Base-by-base conservation (phyloP, 2,797 vertebrate genomes). In the Bradypodion pumilum region DNA sequence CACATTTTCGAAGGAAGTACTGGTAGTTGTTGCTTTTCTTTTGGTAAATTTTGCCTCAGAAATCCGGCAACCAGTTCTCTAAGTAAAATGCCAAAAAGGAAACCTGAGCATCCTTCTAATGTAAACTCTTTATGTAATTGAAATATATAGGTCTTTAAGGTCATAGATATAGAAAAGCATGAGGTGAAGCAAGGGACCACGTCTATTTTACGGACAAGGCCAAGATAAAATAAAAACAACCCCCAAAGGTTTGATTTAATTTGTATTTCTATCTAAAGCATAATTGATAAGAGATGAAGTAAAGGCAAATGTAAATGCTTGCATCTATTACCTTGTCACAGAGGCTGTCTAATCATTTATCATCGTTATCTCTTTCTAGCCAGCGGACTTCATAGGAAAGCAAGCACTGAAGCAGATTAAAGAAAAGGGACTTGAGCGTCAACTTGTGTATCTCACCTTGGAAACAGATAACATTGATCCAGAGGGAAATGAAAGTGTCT, bases 401-500 rank as follows among this genome's bases (percentile, higher is more conserved):
- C 90, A 97, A 83, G 97, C 97, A 25, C 93, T 99, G 93, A 97
- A 94, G 94, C 94, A 97, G 92, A 97, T 99, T 93, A 98, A 98
- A 95, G 96, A 97, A 63, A 93, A 95, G 62, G 98, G 98, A 21
- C 95, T 99, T 91, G 97, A 90, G 87, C 97, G 97, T 85, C 97
- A 95, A 78, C 94, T 99, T 74, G 97, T 97, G 0, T 99, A 98
- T 95, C 95, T 99, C 90, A 95, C 94, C 1, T 59, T 99, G 91
- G 94, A 97, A 81, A 98, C 98, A 0, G 97, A 98, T 37, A 87
- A 98, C 0, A 91, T 99, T 1, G 99, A 99, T 94, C 98, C 98
- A 0, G 99, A 99, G 91, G 98, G 99, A 91, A 99, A 99, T 83
- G 99, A 99, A 92, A 99, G 98, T 8, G 88, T 99, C 87, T 99